Base-by-base conservation (phyloP, 2,888 invertebrate genomes). In the Dynastes hyllus region DNA sequence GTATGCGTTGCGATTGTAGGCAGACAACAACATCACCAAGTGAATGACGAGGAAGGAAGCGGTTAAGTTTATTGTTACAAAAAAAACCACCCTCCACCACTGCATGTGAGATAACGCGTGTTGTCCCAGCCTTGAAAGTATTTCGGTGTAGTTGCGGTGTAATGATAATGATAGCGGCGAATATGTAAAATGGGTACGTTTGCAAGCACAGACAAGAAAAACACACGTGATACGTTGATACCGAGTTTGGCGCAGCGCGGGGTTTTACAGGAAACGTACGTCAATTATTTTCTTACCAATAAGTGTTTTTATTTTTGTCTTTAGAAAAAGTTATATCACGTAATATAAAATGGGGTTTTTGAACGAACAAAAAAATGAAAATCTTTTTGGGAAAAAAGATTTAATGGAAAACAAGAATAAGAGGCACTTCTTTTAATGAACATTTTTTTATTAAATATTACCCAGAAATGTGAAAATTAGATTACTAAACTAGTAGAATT, bases 11-110 rank as follows among this genome's bases (percentile, higher is more conserved):
- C 5, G 29, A 51, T 67, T 67, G 50, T 76, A 81, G 83, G 81
- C 82, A 82, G 83, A 83, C 83, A 83, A 82, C 78, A 76, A 79
- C 83, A 81, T 11, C 29, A 73, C 83, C 81, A 81, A 81, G 79
- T 79, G 16, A 79, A 78, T 78, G 63, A 61, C 51, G 69, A 80
- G 82, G 84, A 84, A 84, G 84, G 84, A 84, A 84, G 84, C 80
- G 83, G 84, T 79, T 40, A 78, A 66, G 77, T 78, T 77, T 73
- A 81, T 78, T 78, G 61, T 78, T 77, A 61, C 37, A 55, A 27
- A n/a, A 27, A n/a, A 22, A 73, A 73, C 73, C 45, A 61, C n/a
- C 27, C 45, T 27, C 37, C 81, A 80, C 77, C 79, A 78, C 79
- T 27, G 73, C 76, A 50, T 67, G 11, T 58, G 16, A 79, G 83